Evolutionary conservation across 2,888 invertebrate species (phyloP).

Genomic region (Hypselothyrea guttata): DNA sequence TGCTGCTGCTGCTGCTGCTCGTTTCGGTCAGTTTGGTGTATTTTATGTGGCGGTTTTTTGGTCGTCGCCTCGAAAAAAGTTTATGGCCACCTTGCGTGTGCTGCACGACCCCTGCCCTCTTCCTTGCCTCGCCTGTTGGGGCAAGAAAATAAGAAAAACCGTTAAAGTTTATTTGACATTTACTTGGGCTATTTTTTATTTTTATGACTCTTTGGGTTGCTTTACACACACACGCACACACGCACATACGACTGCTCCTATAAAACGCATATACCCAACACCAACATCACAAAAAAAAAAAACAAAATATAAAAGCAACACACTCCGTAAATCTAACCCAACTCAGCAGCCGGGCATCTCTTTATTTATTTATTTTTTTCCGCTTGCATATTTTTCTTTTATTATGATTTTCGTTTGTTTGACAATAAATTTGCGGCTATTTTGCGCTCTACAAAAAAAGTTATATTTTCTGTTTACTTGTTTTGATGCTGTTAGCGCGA

Average conservation of each 20-base stretch:
- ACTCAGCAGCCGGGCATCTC: slow-evolving; percentile 1
- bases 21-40: slow-evolving; percentile 67
- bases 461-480: slow-evolving; percentile 27
- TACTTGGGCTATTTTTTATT: slow-evolving; percentile 79
- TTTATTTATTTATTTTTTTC: neutral
- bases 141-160: slow-evolving; percentile 62
- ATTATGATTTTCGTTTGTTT: slow-evolving; percentile 26
- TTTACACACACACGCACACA: slow-evolving; percentile 17
- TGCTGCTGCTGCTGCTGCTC: slow-evolving; percentile 33
- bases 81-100: slow-evolving; percentile 55
- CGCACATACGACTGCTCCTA: slow-evolving; percentile 3
- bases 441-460: slow-evolving; percentile 37
- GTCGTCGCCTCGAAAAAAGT: slow-evolving; percentile 33
- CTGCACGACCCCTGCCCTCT: slow-evolving; percentile 7
- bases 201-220: slow-evolving; percentile 74
- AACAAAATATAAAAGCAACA: slow-evolving; percentile 11
- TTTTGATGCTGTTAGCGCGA: slow-evolving; percentile 39
- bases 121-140: neutral
- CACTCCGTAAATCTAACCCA: neutral
- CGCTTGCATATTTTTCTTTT: slow-evolving; percentile 26
- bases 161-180: slow-evolving; percentile 79
- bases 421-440: slow-evolving; percentile 76
- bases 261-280: slow-evolving; percentile 4
- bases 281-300: neutral
- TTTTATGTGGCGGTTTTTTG: slow-evolving; percentile 67